Conservation (phyloP, 1,140 invertebrate genomes). For the Conus betulinus region DNA sequence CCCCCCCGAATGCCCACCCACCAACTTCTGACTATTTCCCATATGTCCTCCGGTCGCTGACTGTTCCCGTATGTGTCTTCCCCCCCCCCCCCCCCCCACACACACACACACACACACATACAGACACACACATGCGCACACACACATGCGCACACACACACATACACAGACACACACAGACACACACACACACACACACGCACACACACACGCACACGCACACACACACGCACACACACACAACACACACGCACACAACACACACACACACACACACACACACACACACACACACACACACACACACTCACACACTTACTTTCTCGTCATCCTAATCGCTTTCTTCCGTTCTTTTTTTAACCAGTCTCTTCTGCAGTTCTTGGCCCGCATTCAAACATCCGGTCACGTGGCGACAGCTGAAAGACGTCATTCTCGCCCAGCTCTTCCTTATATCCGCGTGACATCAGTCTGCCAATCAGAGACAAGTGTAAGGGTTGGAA, state of each 20-base stretch:
- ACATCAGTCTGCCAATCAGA: constrained; percentile 23
- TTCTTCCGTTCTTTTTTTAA: neutral
- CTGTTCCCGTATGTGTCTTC: too few relatives aligned
- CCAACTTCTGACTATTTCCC: too few relatives aligned
- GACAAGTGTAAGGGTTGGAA: neutral
- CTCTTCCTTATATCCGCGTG: constrained; percentile 9
- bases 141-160: neutral
- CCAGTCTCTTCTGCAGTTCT: neutral
- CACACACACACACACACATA: too few relatives aligned
- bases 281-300: constrained; percentile 10
- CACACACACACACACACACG: neutral
- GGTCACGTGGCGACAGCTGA: constrained; percentile 2
- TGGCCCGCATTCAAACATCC: neutral
- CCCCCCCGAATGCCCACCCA: too few relatives aligned
- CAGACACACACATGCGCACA: neutral
- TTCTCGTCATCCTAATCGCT: neutral
- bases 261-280: neutral
- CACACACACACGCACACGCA: too few relatives aligned
- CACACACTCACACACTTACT: neutral
- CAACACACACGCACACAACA: neutral
- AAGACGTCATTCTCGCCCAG: neutral
- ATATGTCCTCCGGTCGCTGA: too few relatives aligned
- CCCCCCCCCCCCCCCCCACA: too few relatives aligned
- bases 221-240: too few relatives aligned
- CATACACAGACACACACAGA: neutral